phyloP scores from a whole-genome alignment of 2,888 invertebrate species.

The Ctenicera cuprea region DNA sequence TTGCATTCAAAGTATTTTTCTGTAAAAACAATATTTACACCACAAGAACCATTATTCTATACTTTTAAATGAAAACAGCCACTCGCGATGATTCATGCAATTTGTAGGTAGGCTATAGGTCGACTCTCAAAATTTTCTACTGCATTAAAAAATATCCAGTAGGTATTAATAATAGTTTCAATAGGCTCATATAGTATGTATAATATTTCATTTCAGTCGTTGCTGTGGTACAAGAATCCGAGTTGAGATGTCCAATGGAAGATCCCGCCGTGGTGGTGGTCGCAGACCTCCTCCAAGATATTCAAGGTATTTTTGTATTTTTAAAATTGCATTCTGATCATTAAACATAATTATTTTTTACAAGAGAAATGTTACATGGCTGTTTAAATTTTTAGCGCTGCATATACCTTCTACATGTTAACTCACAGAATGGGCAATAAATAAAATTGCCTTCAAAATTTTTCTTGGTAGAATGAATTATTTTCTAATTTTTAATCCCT shows the following conservation, averaged over 20 bases:
- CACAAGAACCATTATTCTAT: too few species aligned
- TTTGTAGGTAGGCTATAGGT: too few species aligned
- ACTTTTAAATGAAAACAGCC: too few species aligned
- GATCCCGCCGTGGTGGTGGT: slow-evolving; percentile 78
- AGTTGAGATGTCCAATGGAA: slow-evolving; percentile 94
- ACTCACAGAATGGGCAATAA: slow-evolving; percentile 36
- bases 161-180: too few species aligned
- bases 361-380: slow-evolving; percentile 11
- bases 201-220: slow-evolving; percentile 81
- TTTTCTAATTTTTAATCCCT: not conserved
- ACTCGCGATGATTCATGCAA: too few species aligned
- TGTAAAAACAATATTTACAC: too few species aligned
- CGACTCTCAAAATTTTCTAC: too few species aligned
- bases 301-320: slow-evolving; percentile 65
- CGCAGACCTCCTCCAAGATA: slow-evolving; percentile 69
- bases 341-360: slow-evolving; percentile 15
- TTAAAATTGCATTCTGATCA: not conserved
- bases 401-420: slow-evolving; percentile 31
- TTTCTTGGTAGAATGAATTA: not conserved
- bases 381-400: slow-evolving; percentile 17
- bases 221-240: slow-evolving; percentile 93
- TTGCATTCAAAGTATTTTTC: too few species aligned
- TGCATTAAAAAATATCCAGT: too few species aligned
- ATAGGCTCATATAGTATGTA: too few species aligned
- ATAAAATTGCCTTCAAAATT: not conserved